Evolutionary conservation across 2,113 vertebrate species (phyloP), one percentile per base, ranked within the genome.

Genomic region (Clinocottus analis): DNA sequence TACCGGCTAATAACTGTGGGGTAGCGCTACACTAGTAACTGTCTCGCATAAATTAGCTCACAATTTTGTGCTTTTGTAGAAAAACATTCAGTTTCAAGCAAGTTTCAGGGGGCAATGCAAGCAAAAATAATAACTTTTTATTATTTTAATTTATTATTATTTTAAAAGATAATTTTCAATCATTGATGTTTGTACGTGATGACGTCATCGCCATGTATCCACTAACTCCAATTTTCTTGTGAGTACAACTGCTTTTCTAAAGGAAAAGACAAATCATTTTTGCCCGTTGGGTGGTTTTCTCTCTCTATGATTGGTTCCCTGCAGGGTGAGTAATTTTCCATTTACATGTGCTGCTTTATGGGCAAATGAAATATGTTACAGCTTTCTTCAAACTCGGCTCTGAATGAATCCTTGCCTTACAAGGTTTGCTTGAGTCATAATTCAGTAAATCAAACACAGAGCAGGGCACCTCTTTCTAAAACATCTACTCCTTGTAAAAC

Each of bases 341-440:
- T 72, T 23, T 27, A n/a, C 27, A 49, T 61, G 37, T 74, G 31
- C 60, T 62, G 62, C 56, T 64, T 72, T 64, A 63, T 41, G 17
- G 62, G 65, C 51, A 72, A 25, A 60, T 72, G 49, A 58, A 67
- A 63, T 35, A 58, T 6, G 72, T 60, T 12, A 19, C 39, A 21
- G 33, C n/a, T 25, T 56, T 49, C 23, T 29, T 59, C 14, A 65
- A 69, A 27, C 35, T 39, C 19, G 70, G 58, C 37, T 23, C 41
- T 43, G 39, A 82, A 31, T 23, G 25, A 65, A 37, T 75, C 29
- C 6, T 77, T 71, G 25, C 53, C 78, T 69, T 75, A 70, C n/a
- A 74, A 56, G 41, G 39, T 45, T 62, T 69, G 63, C 1, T 43
- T 14, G 31, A 67, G 43, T 63, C 23, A 49, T 51, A 63, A 78